Evolutionary conservation across 2,113 vertebrate genomes (phyloP).

Genomic region (Zapus hudsonius): DNA sequence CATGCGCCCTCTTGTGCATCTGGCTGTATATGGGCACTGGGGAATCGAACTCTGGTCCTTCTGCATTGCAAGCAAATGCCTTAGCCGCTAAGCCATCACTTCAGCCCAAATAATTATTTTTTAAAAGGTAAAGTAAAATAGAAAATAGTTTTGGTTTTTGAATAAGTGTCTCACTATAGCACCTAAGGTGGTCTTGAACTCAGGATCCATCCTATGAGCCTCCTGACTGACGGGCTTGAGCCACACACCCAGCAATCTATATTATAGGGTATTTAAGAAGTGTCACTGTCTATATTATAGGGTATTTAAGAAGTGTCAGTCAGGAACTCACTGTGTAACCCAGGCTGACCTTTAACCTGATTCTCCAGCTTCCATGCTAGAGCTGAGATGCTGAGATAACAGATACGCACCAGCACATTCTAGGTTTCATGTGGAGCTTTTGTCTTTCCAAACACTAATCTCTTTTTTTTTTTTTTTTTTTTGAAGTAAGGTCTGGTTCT

Average conservation of each 20-base stretch:
- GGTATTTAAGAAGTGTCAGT: not conserved
- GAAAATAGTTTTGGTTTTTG: not conserved
- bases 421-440: not conserved
- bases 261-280: not conserved
- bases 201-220: not conserved
- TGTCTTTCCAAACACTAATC: slow-evolving; percentile 5
- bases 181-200: not conserved
- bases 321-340: not conserved
- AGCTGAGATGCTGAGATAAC: not conserved
- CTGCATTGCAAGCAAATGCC: too few relatives aligned
- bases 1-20: too few relatives aligned
- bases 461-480: too few relatives aligned
- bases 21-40: too few relatives aligned
- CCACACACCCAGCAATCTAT: not conserved
- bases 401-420: not conserved
- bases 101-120: too few relatives aligned
- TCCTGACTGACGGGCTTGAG: not conserved
- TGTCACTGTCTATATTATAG: too few relatives aligned
- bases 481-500: too few relatives aligned
- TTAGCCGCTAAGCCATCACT: too few relatives aligned
- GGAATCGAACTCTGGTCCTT: too few relatives aligned
- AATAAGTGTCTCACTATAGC: not conserved
- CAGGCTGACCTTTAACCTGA: not conserved
- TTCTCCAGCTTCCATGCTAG: not conserved
- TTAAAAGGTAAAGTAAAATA: too few relatives aligned